A percentile compares a stretch with the other conserved stretches of the same genome.
These are phyloP conservation scores for Orthosia gothica DNA, from an alignment of 2,888 invertebrate species.

Conservation along the genomic window DNA sequence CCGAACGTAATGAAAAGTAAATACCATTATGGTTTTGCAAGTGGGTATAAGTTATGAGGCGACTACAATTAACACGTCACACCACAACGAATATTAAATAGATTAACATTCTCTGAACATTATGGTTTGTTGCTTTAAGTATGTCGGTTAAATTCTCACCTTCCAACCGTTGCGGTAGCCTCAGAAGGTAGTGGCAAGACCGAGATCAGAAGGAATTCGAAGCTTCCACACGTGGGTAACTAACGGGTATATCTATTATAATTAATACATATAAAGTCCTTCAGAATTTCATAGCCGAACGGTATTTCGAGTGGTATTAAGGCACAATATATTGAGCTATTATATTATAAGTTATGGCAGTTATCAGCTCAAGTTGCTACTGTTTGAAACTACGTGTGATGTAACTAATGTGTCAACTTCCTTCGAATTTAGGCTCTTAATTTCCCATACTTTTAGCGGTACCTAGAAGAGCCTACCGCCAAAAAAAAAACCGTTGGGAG, in stretches of 20 bases:
- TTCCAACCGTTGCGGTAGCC: conserved; percentile 18
- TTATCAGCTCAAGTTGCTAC: conserved; percentile 21
- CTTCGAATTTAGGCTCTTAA: background rate
- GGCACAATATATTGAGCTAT: conserved; percentile 42
- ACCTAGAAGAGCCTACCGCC: background rate
- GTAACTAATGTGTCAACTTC: conserved; percentile 11
- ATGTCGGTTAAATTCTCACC: conserved; percentile 49
- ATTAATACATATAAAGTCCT: conserved; percentile 47
- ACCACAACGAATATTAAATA: conserved; percentile 3
- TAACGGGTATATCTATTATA: conserved; percentile 40
- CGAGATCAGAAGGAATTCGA: conserved; percentile 42
- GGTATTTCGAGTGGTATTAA: conserved; percentile 36
- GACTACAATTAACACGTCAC: conserved; percentile 31
- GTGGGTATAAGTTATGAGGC: conserved; percentile 1
- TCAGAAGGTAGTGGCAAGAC: conserved; percentile 18
- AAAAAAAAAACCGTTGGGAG: no score
- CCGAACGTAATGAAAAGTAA: conserved; percentile 45
- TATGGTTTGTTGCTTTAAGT: conserved; percentile 37
- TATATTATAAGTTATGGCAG: conserved; percentile 41
- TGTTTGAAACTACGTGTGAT: conserved; percentile 25
- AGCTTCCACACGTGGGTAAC: conserved; percentile 20
- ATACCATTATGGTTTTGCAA: conserved; percentile 55
- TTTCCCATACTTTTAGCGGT: background rate
- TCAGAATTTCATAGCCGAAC: conserved; percentile 36
- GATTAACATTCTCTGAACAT: conserved; percentile 37